Percentiles rank a stretch among this genome's conserved stretches.
Conservation (phyloP, 23 tunicate genomes). For the Corella eumyota region DNA sequence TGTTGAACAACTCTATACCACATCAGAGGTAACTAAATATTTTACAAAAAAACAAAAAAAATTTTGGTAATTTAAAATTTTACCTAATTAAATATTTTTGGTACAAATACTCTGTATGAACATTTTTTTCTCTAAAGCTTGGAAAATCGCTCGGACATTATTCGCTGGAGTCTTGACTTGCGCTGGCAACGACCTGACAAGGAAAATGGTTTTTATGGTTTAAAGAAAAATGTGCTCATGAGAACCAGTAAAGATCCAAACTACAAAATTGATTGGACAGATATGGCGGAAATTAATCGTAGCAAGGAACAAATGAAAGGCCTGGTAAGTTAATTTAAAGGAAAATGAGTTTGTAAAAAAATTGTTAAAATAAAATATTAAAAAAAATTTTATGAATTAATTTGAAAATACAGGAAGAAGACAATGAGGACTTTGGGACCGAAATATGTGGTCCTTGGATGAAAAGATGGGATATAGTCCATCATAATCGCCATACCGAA, state of each 20-base stretch:
- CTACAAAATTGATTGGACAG: constrained; percentile 62
- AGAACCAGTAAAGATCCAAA: constrained; percentile 57
- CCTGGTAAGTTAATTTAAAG: constrained; percentile 20
- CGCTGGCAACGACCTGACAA: constrained; percentile 86
- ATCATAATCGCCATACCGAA: constrained; percentile 66
- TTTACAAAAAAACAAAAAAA: neutral
- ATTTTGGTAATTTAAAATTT: no score
- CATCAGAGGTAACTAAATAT: constrained; percentile 53
- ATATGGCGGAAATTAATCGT: constrained; percentile 31
- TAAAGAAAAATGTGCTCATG: constrained; percentile 60
- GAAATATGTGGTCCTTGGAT: constrained; percentile 87
- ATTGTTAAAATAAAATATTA: no score
- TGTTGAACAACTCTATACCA: constrained; percentile 75
- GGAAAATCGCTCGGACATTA: constrained; percentile 55
- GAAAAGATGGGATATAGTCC: constrained; percentile 80
- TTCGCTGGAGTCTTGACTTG: constrained; percentile 90
- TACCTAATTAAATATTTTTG: no score
- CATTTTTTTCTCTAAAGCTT: constrained; percentile 14
- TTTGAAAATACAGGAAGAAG: constrained; percentile 14
- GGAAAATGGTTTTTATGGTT: constrained; percentile 75
- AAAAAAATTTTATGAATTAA: no score
- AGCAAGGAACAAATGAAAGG: constrained; percentile 49
- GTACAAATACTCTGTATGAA: neutral
- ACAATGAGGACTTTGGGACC: constrained; percentile 37
- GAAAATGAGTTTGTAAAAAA: no score